These are phyloP conservation scores for Platycnemis pennipes DNA, from an alignment of 2,888 invertebrate species.

Conservation along the genomic window DNA sequence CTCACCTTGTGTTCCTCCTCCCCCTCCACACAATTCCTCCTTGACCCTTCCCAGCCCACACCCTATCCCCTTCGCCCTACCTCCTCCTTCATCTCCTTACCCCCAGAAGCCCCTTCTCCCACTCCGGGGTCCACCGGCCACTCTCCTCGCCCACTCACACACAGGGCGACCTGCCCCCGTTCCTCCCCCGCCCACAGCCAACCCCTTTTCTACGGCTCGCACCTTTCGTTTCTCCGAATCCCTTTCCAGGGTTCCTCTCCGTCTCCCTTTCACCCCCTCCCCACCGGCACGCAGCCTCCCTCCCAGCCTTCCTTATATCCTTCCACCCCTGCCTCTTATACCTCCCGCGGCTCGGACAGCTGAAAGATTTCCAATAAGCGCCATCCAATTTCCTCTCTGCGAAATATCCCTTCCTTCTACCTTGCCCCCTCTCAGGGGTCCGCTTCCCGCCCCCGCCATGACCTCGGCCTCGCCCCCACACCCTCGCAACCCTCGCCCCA, in stretches of 20 bases:
- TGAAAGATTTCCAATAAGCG: conserved; percentile 69
- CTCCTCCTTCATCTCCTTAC: no score
- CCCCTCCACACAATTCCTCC: not conserved
- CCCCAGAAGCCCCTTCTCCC: no score
- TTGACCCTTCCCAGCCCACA: not conserved
- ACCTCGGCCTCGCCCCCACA: not conserved
- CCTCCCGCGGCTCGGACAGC: conserved; percentile 68
- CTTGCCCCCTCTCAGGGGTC: not conserved
- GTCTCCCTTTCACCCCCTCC: no score
- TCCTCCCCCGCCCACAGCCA: no score
- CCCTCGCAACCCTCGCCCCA: not conserved
- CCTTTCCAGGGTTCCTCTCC: no score
- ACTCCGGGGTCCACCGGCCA: not conserved
- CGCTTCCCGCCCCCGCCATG: not conserved
- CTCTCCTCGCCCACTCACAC: not conserved
- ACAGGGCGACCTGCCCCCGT: not conserved
- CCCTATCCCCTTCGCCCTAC: not conserved
- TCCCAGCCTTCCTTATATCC: not conserved
- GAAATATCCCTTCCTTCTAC: conserved; percentile 58
- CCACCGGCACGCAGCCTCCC: not conserved
- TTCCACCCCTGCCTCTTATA: not conserved
- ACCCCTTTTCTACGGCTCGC: no score
- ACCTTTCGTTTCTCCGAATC: no score
- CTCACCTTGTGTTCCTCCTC: conserved; percentile 56
- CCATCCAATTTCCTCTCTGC: conserved; percentile 68